phyloP scores from a whole-genome alignment of 2,113 vertebrate species.

The Myotis yumanensis region DNA sequence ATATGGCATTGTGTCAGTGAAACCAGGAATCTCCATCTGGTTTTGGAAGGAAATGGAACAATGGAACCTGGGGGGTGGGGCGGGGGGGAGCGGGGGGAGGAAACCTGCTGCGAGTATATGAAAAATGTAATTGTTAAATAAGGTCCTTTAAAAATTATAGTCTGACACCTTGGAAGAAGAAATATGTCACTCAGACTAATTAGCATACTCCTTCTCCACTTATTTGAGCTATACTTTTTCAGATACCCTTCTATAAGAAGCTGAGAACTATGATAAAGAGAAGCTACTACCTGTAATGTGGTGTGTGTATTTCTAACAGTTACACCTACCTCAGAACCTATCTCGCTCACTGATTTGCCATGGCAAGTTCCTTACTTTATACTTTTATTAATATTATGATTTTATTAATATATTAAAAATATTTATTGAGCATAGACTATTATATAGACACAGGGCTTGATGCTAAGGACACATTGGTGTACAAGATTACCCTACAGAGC shows the following conservation, averaged over 20 bases:
- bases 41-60: slow-evolving; percentile 18
- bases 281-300: not conserved
- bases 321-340: not conserved
- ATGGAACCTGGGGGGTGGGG: no score
- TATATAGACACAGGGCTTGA: slow-evolving; percentile 7
- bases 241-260: not conserved
- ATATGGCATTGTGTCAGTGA: not conserved
- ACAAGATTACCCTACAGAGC: not conserved
- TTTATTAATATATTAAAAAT: not conserved
- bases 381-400: slow-evolving; percentile 8
- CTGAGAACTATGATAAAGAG: not conserved
- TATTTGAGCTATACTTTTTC: not conserved
- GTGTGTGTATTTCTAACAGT: not conserved
- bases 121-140: not conserved
- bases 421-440: not conserved
- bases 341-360: not conserved
- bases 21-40: not conserved
- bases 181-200: not conserved
- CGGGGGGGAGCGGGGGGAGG: no score
- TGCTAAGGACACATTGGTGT: not conserved
- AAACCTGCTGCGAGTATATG: not conserved
- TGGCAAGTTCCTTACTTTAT: not conserved
- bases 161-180: not conserved
- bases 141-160: not conserved
- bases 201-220: not conserved